Percentiles rank a stretch among this genome's conserved stretches.
These are phyloP conservation scores for Hololepta plana DNA, from an alignment of 2,888 invertebrate species.

Conservation along the genomic window DNA sequence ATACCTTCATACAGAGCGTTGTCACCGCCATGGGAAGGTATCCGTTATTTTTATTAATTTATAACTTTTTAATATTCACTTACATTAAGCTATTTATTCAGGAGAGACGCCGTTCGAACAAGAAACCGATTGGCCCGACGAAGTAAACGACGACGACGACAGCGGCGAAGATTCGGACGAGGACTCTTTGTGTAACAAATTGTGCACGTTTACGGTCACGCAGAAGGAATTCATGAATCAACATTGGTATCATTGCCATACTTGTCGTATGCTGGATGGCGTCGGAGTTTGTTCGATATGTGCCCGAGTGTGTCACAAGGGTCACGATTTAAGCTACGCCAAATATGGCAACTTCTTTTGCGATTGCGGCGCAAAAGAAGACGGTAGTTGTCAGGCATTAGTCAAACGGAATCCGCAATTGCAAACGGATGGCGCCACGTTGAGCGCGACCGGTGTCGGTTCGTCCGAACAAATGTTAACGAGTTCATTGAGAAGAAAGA, in stretches of 20 bases:
- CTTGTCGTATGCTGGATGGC: constrained; percentile 95
- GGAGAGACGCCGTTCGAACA: constrained; percentile 51
- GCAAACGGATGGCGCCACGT: neutral
- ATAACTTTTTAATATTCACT: too few species aligned
- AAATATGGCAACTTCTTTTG: constrained; percentile 99
- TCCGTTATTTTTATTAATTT: too few species aligned
- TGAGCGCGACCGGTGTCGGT: constrained; percentile 21
- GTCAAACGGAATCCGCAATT: constrained; percentile 41
- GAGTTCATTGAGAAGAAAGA: constrained; percentile 39
- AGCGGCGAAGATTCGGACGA: constrained; percentile 92
- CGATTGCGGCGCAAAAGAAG: constrained; percentile 95
- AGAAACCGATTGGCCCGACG: constrained; percentile 76
- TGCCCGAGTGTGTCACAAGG: constrained; percentile 90
- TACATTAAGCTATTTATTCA: too few species aligned
- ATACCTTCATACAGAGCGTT: constrained; percentile 26
- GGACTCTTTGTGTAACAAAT: constrained; percentile 73
- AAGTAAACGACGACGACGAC: constrained; percentile 79
- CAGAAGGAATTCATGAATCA: constrained; percentile 97
- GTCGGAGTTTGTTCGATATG: constrained; percentile 97
- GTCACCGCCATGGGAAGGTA: constrained; percentile 65
- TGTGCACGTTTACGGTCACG: constrained; percentile 93
- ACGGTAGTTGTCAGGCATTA: constrained; percentile 52
- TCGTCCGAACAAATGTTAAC: constrained; percentile 33
- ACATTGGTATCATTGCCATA: constrained; percentile 98
- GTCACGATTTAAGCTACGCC: constrained; percentile 91